Percentiles rank a stretch among this genome's conserved stretches.
Conservation (phyloP, 2,113 vertebrate genomes). For the Empidonax alnorum region DNA sequence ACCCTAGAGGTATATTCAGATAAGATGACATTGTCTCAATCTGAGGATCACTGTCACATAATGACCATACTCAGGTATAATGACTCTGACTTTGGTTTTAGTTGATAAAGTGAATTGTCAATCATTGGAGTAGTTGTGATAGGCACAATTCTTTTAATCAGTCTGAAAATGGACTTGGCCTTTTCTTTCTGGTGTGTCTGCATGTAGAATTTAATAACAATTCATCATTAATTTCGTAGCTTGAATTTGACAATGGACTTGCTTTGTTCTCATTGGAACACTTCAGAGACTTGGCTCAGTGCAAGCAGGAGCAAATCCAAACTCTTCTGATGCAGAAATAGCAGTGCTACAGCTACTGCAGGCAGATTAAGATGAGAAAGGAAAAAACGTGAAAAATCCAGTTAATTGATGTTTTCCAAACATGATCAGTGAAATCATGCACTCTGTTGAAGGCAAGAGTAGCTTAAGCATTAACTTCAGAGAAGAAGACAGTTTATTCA, state of each 20-base stretch:
- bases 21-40: not conserved
- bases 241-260: conserved; percentile 22
- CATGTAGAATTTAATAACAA: not conserved
- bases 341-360: not conserved
- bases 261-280: not conserved
- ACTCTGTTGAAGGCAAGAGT: not conserved
- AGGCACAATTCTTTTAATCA: not conserved
- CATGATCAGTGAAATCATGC: not conserved
- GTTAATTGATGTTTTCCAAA: conserved; percentile 4
- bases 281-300: conserved; percentile 1
- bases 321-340: not conserved
- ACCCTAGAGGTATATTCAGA: not conserved
- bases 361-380: not conserved
- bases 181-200: not conserved
- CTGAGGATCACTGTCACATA: not conserved
- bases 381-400: conserved; percentile 1
- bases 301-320: not conserved
- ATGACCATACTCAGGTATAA: not conserved
- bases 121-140: not conserved
- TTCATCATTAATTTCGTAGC: not conserved
- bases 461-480: not conserved
- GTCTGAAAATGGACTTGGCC: not conserved
- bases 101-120: not conserved
- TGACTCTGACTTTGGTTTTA: not conserved
- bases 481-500: not conserved